Percentiles rank a stretch among this genome's conserved stretches.
Evolutionary conservation across 2,113 vertebrate species (phyloP).

Genomic region (Theristicus caerulescens): DNA sequence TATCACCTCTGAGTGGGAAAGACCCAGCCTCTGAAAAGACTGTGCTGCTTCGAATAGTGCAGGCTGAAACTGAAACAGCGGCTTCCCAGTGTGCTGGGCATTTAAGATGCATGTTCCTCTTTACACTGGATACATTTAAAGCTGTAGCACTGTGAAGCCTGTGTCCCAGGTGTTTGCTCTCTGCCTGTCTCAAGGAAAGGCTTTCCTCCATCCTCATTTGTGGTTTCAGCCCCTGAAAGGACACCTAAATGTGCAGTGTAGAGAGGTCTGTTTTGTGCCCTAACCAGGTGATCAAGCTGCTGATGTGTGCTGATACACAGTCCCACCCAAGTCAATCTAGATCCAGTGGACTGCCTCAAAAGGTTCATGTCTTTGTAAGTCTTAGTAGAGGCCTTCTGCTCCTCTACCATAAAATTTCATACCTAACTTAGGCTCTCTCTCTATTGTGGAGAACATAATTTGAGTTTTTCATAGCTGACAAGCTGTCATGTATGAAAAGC

Average conservation of each 20-base stretch:
- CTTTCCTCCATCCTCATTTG: background rate
- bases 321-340: background rate
- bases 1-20: background rate
- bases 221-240: background rate
- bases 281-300: background rate
- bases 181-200: background rate
- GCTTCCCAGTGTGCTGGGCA: background rate
- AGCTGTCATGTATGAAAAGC: background rate
- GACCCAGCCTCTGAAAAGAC: background rate
- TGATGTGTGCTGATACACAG: background rate
- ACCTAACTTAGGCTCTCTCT: background rate
- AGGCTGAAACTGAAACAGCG: background rate
- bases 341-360: background rate
- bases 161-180: background rate
- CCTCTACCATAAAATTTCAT: background rate
- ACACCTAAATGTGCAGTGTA: rapidly evolving
- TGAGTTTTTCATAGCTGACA: background rate
- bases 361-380: background rate
- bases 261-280: background rate
- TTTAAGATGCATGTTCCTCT: background rate
- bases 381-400: background rate
- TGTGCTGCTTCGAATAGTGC: background rate
- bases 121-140: background rate
- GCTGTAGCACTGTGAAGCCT: background rate
- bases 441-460: background rate